A percentile compares a stretch with the other conserved stretches of the same genome.
Conservation (phyloP, 2,888 invertebrate genomes). For the Mesorhabditis spiculigera region DNA sequence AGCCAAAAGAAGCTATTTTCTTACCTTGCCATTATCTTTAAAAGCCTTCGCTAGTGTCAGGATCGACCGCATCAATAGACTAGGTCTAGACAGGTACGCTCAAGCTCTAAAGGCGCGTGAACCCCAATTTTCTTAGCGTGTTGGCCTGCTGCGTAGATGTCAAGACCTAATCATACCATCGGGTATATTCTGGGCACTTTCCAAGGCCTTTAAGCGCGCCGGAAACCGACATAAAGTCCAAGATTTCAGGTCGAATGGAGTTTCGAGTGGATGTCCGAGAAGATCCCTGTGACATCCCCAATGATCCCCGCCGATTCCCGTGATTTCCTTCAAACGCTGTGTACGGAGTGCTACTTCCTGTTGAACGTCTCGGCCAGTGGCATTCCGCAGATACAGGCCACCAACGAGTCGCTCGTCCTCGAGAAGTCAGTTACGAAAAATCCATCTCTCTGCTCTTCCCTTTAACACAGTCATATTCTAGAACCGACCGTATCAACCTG, state of each 20-base stretch:
- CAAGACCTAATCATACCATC: too few relatives aligned
- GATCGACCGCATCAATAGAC: too few relatives aligned
- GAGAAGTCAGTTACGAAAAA: constrained; percentile 39
- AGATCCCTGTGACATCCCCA: constrained; percentile 47
- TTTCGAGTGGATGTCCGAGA: constrained; percentile 55
- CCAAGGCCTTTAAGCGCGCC: too few relatives aligned
- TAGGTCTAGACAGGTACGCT: too few relatives aligned
- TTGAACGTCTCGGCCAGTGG: constrained; percentile 52
- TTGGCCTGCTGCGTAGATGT: too few relatives aligned
- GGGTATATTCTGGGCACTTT: too few relatives aligned
- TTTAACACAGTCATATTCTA: constrained; percentile 16
- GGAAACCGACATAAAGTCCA: too few relatives aligned
- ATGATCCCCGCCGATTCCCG: constrained; percentile 46
- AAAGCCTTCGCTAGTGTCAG: too few relatives aligned
- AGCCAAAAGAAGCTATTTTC: too few relatives aligned
- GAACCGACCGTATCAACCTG: constrained; percentile 47
- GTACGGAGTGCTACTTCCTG: constrained; percentile 52
- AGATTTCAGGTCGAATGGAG: constrained; percentile 42
- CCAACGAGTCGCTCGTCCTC: constrained; percentile 44
- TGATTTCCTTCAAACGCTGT: constrained; percentile 51
- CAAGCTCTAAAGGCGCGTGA: too few relatives aligned
- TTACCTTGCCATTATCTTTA: too few relatives aligned
- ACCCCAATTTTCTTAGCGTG: too few relatives aligned
- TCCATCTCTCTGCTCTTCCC: not conserved
- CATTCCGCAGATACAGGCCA: constrained; percentile 42